A percentile compares a stretch with the other conserved stretches of the same genome.
phyloP scores from a whole-genome alignment of 2,113 vertebrate species.

The Crotalus tigris region DNA sequence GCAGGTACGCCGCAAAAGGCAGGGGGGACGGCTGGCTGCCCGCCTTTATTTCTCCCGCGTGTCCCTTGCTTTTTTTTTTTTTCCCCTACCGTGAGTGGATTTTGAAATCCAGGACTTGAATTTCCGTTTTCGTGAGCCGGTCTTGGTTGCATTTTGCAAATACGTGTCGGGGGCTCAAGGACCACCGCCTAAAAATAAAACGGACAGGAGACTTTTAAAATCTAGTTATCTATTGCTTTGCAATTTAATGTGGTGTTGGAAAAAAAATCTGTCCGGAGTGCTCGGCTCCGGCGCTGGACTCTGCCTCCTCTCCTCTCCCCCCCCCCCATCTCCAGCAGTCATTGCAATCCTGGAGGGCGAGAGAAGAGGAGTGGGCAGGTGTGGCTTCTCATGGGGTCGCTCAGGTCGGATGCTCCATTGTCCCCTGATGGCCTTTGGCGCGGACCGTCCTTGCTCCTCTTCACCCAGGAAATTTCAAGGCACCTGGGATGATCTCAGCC shows the following conservation, averaged over 20 bases:
- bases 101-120: neutral
- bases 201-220: neutral
- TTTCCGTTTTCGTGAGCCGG: neutral
- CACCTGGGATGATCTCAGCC: neutral
- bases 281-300: neutral
- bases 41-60: neutral
- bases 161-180: neutral
- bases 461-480: neutral
- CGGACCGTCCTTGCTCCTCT: neutral
- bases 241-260: neutral
- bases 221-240: neutral
- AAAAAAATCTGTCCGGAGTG: neutral
- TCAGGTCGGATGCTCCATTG: neutral
- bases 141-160: neutral
- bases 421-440: neutral
- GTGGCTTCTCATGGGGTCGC: neutral
- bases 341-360: neutral
- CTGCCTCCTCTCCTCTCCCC: neutral
- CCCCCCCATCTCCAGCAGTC: neutral
- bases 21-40: no score
- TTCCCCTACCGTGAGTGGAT: neutral
- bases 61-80: neutral
- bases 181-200: neutral
- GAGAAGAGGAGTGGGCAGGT: neutral
- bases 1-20: constrained; percentile 41